Evolutionary conservation across 2,888 invertebrate genomes (phyloP).

Genomic region (Aporophyla lueneburgensis): DNA sequence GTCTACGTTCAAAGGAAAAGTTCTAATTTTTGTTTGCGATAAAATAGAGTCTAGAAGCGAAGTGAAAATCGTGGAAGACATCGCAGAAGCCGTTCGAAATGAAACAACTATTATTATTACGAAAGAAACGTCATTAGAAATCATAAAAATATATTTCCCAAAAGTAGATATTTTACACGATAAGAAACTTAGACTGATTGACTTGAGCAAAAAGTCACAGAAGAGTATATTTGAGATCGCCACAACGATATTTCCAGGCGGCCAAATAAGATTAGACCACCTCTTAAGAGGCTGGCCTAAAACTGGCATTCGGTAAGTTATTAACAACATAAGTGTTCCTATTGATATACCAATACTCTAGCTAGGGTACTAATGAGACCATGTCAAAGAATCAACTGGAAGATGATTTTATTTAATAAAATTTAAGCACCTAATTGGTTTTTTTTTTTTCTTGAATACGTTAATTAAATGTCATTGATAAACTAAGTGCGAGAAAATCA

Average conservation of each 20-base stretch:
- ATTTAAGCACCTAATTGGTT: no score
- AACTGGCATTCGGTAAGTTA: no score
- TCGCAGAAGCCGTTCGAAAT: not conserved
- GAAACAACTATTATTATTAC: not conserved
- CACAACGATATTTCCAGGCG: constrained; percentile 40
- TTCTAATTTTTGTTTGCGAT: not conserved
- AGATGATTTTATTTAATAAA: no score
- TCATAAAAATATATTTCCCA: constrained; percentile 26
- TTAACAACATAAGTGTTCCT: no score
- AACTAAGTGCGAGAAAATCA: no score
- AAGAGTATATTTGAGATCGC: constrained; percentile 9
- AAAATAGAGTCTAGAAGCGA: not conserved
- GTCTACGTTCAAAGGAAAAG: not conserved
- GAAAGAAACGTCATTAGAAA: not conserved
- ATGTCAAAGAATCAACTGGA: no score
- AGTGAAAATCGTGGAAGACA: not conserved
- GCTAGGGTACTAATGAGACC: no score
- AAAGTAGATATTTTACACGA: not conserved
- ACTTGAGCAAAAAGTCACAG: constrained; percentile 30
- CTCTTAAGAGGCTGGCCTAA: no score
- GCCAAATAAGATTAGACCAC: no score
- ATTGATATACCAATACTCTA: no score
- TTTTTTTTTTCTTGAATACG: no score
- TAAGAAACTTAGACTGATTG: constrained; percentile 14
- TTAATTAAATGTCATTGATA: no score